Percentiles rank a stretch among this genome's conserved stretches.
phyloP scores from a whole-genome alignment of 2,888 invertebrate species.

The Cephus runcator region DNA sequence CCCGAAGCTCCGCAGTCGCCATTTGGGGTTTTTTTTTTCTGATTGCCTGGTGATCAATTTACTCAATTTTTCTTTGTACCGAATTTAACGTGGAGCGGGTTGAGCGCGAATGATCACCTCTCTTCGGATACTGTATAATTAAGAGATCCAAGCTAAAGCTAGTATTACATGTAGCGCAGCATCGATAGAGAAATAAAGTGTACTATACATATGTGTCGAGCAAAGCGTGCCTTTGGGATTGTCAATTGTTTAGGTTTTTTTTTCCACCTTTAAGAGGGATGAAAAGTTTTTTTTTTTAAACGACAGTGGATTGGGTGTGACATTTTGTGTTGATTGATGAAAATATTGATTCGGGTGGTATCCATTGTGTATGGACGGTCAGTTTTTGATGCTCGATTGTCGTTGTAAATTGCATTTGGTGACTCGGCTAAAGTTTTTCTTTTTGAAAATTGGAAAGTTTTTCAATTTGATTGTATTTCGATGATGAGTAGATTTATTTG shows the following conservation, averaged over 20 bases:
- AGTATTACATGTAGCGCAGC: slow-evolving; percentile 47
- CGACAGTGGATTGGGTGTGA: not conserved
- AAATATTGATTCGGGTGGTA: not conserved
- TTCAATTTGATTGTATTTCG: no score
- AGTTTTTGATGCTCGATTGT: not conserved
- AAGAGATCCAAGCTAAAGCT: slow-evolving; percentile 49
- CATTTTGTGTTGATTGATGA: no score
- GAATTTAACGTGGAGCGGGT: slow-evolving; percentile 48
- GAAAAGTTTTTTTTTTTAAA: not conserved
- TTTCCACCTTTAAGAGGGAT: not conserved
- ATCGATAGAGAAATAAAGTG: slow-evolving; percentile 39
- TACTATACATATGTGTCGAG: slow-evolving; percentile 45
- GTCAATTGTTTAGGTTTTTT: slow-evolving; percentile 33
- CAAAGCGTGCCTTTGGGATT: slow-evolving; percentile 37
- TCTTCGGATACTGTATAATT: slow-evolving; percentile 37
- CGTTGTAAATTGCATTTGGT: no score
- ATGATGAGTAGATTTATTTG: no score
- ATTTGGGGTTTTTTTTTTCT: slow-evolving; percentile 31
- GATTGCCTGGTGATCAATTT: slow-evolving; percentile 11
- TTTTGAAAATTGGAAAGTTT: no score
- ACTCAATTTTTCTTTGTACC: slow-evolving; percentile 22
- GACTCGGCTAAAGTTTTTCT: no score
- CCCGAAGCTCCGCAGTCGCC: no score
- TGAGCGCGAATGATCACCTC: slow-evolving; percentile 39
- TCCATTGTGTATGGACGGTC: not conserved